Percentiles rank a stretch among this genome's conserved stretches.
These are phyloP conservation scores for Tolypeutes matacus DNA, from an alignment of 2,797 vertebrate species.

Conservation along the genomic window DNA sequence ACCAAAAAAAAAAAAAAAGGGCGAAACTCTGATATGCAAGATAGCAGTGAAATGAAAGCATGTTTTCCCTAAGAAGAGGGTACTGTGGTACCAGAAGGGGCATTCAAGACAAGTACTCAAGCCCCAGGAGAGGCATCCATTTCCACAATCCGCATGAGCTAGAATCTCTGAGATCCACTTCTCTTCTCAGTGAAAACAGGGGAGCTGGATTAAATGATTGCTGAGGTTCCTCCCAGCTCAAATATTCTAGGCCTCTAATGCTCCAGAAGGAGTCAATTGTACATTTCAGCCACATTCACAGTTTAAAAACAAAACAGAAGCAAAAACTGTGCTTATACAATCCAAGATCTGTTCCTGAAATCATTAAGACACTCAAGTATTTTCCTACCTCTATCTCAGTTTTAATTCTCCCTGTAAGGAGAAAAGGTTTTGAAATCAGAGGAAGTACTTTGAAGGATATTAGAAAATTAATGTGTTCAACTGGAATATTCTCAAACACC, in stretches of 20 bases:
- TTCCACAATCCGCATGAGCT: background rate
- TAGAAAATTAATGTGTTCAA: background rate
- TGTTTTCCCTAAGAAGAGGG: background rate
- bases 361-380: background rate
- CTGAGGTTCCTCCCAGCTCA: background rate
- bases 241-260: background rate
- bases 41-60: background rate
- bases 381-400: background rate
- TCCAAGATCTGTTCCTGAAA: background rate
- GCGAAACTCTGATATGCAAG: background rate
- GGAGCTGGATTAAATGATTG: no score
- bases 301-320: background rate
- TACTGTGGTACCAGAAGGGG: background rate
- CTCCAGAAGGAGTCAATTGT: background rate
- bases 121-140: background rate
- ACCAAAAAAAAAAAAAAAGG: slow-evolving; percentile 38
- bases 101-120: background rate
- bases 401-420: background rate
- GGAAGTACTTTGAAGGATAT: background rate
- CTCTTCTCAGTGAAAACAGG: background rate
- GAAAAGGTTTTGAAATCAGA: background rate
- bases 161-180: background rate
- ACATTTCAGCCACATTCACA: background rate
- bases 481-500: background rate
- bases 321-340: background rate